Base-by-base conservation (phyloP, 37 sponge, comb jelly and placozoan genomes). In the Aplysina aerophoba region DNA sequence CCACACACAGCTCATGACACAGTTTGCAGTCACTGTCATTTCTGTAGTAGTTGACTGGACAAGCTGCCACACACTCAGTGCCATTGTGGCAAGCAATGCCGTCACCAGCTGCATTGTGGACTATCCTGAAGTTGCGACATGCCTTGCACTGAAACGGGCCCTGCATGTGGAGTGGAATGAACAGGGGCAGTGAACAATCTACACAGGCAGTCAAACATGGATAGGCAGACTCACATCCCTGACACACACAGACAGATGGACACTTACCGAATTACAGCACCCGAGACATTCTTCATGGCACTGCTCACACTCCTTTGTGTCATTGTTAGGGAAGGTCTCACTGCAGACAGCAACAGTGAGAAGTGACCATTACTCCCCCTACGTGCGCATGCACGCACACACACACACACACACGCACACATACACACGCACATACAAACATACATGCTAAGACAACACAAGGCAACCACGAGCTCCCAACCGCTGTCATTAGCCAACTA, bases 251-350 rank as follows among this genome's bases (percentile, higher is more conserved):
- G 81, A 55, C 25, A 56, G 19, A 28, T 13, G 33, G 56, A 27
- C 33, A 22, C 80, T 72, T 57, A 89, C 89, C 44, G 53, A 59
- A 37, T 85, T 85, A 0, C 80, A 85, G 35, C 85, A 85, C 4
- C 86, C 89, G 21, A 89, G n/a, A 81, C 89, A 89, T 64, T 89
- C 73, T 4, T 65, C 65, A 53, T 89, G 63, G 81, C 89, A 89
- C 13, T 66, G 27, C 50, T 85, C 89, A 89, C 89, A 89, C 27
- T 80, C 39, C 31, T 69, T 28, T 17, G 30, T 54, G 33, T 57
- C 55, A 11, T 55, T 73, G 59, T 89, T 85, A 55, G 85, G 85
- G 55, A 58, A 84, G 39, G 79, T 50, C 11, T 80, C 89, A 81
- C 71, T 82, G 22, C 15, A 28, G 1, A 31, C 25, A 15, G 5